These are phyloP conservation scores for Halocaridina rubra DNA, from an alignment of 2,888 invertebrate species.

Conservation along the genomic window DNA sequence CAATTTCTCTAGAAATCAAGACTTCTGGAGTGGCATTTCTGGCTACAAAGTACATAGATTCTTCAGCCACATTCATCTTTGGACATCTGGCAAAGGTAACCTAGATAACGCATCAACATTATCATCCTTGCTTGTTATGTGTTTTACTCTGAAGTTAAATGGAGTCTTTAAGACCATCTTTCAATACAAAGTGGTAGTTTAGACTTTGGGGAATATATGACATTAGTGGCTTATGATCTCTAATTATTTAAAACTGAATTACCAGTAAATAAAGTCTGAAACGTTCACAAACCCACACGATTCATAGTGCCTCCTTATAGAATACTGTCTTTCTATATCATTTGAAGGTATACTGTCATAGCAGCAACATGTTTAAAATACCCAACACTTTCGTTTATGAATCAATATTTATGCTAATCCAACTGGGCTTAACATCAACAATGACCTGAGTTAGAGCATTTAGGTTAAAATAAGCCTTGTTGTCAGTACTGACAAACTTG, in stretches of 20 bases:
- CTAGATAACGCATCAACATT: conserved; percentile 1
- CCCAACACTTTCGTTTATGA: neutral
- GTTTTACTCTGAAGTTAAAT: neutral
- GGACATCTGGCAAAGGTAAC: neutral
- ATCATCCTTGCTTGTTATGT: neutral
- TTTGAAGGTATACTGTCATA: neutral
- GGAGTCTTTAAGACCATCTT: neutral
- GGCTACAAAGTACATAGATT: neutral
- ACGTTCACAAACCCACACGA: conserved; percentile 1
- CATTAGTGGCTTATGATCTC: neutral
- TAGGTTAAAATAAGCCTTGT: neutral
- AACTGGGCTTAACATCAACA: conserved; percentile 3
- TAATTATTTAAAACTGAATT: neutral
- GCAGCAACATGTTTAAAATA: too few relatives aligned
- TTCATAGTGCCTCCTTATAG: neutral
- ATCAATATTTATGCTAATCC: neutral
- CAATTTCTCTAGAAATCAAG: neutral
- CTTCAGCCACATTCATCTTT: neutral
- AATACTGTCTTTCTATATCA: neutral
- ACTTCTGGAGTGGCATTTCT: neutral
- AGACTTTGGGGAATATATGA: neutral
- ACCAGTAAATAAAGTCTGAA: neutral
- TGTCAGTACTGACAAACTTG: neutral
- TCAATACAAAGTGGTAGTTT: neutral
- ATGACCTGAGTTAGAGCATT: neutral